These are phyloP conservation scores for Charaxes varanes DNA, from an alignment of 1,140 invertebrate species.

Conservation along the genomic window DNA sequence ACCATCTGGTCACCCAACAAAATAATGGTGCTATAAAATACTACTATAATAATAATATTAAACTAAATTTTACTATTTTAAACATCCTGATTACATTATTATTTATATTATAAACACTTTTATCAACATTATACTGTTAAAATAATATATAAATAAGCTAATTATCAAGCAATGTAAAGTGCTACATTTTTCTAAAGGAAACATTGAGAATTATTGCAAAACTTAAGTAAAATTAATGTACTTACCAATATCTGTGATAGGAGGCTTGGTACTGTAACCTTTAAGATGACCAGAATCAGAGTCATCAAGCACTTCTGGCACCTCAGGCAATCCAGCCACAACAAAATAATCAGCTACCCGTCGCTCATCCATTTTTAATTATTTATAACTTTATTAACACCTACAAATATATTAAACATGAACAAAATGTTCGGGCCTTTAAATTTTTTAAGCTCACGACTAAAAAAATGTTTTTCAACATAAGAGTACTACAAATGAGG, in stretches of 20 bases:
- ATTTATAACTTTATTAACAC: slow-evolving; percentile 29
- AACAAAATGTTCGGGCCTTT: slow-evolving; percentile 2
- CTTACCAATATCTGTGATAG: slow-evolving; percentile 91
- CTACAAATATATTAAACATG: slow-evolving; percentile 14
- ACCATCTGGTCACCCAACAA: too few species aligned
- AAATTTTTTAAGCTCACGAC: slow-evolving; percentile 2
- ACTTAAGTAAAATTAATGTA: slow-evolving; percentile 7
- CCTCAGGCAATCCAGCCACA: slow-evolving; percentile 92
- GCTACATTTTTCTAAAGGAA: too few species aligned
- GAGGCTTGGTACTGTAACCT: slow-evolving; percentile 82
- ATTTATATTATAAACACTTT: too few species aligned
- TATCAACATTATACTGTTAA: too few species aligned
- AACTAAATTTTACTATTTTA: too few species aligned
- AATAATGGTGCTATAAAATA: too few species aligned
- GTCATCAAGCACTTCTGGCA: slow-evolving; percentile 87
- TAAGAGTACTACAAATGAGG: slow-evolving; percentile 10
- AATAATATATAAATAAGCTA: too few species aligned
- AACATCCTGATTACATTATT: too few species aligned
- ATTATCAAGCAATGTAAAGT: too few species aligned
- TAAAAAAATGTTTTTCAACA: slow-evolving; percentile 10
- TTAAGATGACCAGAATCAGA: slow-evolving; percentile 88
- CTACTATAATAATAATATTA: too few species aligned
- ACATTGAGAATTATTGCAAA: slow-evolving; percentile 1
- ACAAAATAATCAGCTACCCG: slow-evolving; percentile 97
- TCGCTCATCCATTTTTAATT: slow-evolving; percentile 82